phyloP scores from a whole-genome alignment of 2,113 vertebrate genomes.

The Micronisus gabar region DNA sequence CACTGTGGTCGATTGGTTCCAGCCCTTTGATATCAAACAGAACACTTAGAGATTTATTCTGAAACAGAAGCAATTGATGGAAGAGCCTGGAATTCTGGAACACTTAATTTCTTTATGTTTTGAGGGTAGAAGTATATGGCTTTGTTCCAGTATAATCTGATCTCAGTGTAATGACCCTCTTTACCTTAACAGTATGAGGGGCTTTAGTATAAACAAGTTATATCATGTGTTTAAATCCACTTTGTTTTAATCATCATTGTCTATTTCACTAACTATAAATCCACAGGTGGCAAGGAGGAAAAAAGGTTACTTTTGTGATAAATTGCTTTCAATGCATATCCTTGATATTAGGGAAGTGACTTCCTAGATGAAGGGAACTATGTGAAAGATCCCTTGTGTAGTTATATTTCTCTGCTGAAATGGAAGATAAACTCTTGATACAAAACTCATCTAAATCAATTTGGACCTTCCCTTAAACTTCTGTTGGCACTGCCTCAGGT shows the following conservation, averaged over 20 bases:
- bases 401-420: neutral
- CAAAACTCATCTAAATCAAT: neutral
- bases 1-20: neutral
- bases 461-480: neutral
- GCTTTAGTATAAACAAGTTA: neutral
- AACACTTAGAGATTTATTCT: neutral
- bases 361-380: neutral
- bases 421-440: neutral
- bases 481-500: neutral
- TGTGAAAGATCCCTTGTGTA: neutral
- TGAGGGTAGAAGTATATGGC: neutral
- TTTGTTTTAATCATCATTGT: neutral
- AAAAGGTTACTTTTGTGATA: neutral
- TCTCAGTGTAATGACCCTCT: neutral
- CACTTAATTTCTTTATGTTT: neutral
- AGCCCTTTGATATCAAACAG: neutral
- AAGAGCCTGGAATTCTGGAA: neutral
- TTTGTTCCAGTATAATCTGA: neutral
- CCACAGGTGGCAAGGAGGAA: accelerated
- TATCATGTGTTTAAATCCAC: neutral
- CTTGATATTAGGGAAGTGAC: neutral
- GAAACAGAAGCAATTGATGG: neutral
- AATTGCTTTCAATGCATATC: neutral
- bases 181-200: neutral
- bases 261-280: neutral